These are phyloP conservation scores for Cercocebus atys DNA, from an alignment of 2,113 vertebrate genomes.

Conservation along the genomic window DNA sequence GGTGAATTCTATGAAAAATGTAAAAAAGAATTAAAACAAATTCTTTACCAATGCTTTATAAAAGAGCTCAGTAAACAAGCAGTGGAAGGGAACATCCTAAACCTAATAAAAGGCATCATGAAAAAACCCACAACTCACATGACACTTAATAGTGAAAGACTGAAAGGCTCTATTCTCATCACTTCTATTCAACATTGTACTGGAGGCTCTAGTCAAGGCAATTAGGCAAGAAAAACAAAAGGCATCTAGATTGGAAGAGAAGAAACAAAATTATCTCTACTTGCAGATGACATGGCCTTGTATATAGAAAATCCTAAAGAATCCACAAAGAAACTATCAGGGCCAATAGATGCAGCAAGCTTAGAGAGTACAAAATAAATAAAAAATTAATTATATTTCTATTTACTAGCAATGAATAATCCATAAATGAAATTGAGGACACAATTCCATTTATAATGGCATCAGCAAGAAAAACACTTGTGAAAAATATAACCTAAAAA, in stretches of 20 bases:
- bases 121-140: not conserved
- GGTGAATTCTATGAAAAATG: not conserved
- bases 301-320: not conserved
- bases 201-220: not conserved
- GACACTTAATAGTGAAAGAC: not conserved
- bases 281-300: not conserved
- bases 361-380: not conserved
- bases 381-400: not conserved
- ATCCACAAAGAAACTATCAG: not conserved
- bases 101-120: not conserved
- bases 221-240: not conserved
- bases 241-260: not conserved
- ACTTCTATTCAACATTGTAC: not conserved
- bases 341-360: not conserved
- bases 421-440: not conserved
- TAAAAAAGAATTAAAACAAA: not conserved
- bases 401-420: not conserved
- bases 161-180: not conserved
- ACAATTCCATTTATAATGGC: not conserved
- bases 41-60: not conserved
- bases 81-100: not conserved
- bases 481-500: conserved; percentile 17
- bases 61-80: not conserved
- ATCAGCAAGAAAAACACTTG: conserved; percentile 14
- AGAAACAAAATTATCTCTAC: not conserved